These are phyloP conservation scores for Plusia festucae DNA, from an alignment of 2,888 invertebrate species.

Conservation along the genomic window DNA sequence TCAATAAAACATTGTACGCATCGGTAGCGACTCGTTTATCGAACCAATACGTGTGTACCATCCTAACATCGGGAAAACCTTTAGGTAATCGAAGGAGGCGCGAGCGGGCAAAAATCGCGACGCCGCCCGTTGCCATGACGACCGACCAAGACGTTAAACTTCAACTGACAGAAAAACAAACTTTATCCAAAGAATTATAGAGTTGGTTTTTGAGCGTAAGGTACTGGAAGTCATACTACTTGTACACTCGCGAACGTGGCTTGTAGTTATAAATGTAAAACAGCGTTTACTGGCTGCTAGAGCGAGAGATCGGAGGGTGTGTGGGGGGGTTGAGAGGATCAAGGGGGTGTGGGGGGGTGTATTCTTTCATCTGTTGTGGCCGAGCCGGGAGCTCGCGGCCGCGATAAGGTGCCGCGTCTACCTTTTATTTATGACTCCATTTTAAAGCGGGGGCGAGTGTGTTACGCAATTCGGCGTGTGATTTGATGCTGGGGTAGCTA, in stretches of 20 bases:
- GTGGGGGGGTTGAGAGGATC: constrained; percentile 39
- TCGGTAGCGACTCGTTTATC: constrained; percentile 51
- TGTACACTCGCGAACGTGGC: constrained; percentile 71
- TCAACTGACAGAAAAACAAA: constrained; percentile 60
- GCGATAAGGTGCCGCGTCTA: constrained; percentile 85
- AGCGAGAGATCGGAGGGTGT: constrained; percentile 61
- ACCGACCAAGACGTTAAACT: constrained; percentile 64
- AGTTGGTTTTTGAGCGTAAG: constrained; percentile 48
- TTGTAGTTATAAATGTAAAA: constrained; percentile 89
- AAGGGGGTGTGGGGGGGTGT: constrained; percentile 70
- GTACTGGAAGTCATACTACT: constrained; percentile 46
- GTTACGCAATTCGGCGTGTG: constrained; percentile 78
- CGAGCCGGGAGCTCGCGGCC: constrained; percentile 30
- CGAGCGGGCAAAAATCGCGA: constrained; percentile 80
- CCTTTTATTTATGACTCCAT: constrained; percentile 88
- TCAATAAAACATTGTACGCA: constrained; percentile 64
- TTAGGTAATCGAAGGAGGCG: constrained; percentile 80
- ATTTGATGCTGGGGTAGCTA: constrained; percentile 68
- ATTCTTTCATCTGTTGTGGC: constrained; percentile 85
- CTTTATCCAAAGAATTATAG: constrained; percentile 46
- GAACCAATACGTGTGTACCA: constrained; percentile 60
- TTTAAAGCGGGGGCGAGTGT: constrained; percentile 84
- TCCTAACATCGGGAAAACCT: constrained; percentile 76
- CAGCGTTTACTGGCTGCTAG: constrained; percentile 78
- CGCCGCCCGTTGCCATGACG: constrained; percentile 77